Evolutionary conservation across 2,797 vertebrate genomes (phyloP).

Genomic region (Coranthus polyacanthus): DNA sequence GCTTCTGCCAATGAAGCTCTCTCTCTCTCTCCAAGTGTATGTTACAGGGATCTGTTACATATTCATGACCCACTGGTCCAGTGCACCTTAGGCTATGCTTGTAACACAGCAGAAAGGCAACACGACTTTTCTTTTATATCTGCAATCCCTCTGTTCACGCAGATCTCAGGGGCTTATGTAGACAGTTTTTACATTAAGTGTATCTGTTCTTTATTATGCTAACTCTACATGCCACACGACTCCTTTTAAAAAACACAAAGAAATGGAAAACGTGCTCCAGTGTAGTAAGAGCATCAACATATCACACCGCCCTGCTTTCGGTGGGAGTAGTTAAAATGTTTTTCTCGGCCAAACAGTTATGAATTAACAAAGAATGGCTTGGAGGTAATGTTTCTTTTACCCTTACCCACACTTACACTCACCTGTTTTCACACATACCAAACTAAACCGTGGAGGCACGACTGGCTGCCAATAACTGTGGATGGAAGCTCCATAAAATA

Average conservation of each 20-base stretch:
- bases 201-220: constrained; percentile 5
- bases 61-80: constrained; percentile 35
- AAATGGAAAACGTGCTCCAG: neutral
- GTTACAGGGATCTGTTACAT: constrained; percentile 20
- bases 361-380: constrained; percentile 1
- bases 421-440: too few relatives aligned
- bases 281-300: neutral
- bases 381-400: constrained; percentile 1
- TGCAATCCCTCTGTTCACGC: constrained; percentile 11
- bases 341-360: neutral
- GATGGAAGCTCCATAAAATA: too few relatives aligned
- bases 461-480: too few relatives aligned
- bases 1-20: constrained; percentile 3
- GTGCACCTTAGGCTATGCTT: constrained; percentile 18
- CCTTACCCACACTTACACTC: too few relatives aligned
- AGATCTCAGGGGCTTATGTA: constrained; percentile 1
- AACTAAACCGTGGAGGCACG: too few relatives aligned
- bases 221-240: neutral
- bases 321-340: neutral
- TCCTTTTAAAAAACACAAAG: neutral
- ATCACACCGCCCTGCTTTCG: neutral
- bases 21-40: neutral
- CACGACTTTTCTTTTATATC: constrained; percentile 14
- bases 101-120: constrained; percentile 5
- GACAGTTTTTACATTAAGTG: constrained; percentile 1